Conservation (phyloP, 2,797 vertebrate genomes). For the Buphagus erythrorhynchus region DNA sequence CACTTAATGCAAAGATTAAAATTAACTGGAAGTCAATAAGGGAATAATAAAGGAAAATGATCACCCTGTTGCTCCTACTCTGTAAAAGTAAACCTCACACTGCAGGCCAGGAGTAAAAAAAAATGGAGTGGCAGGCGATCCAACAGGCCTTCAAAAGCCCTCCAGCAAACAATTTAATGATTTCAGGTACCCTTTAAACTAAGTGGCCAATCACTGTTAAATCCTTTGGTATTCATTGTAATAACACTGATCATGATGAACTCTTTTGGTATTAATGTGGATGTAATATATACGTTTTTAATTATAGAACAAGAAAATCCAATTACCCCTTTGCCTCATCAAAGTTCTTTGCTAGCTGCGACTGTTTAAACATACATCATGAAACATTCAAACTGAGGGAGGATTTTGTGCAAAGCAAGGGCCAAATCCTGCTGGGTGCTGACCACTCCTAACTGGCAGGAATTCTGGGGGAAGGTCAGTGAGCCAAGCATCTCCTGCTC, state of each 20-base stretch:
- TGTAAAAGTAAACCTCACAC: slow-evolving; percentile 47
- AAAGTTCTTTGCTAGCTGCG: slow-evolving; percentile 49
- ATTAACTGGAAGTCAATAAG: slow-evolving; percentile 67
- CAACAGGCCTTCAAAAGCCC: slow-evolving; percentile 62
- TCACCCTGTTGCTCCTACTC: slow-evolving; percentile 46
- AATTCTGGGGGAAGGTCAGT: accelerated
- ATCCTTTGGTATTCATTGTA: slow-evolving; percentile 77
- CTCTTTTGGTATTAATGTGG: slow-evolving; percentile 72
- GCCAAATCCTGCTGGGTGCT: background rate
- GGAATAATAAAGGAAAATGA: slow-evolving; percentile 68
- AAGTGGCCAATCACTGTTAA: slow-evolving; percentile 74
- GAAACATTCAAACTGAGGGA: slow-evolving; percentile 38
- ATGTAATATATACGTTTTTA: slow-evolving; percentile 75
- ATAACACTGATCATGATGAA: slow-evolving; percentile 78
- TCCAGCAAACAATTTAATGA: slow-evolving; percentile 73
- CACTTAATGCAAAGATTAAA: slow-evolving; percentile 61
- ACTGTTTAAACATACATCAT: slow-evolving; percentile 71
- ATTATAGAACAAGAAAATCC: slow-evolving; percentile 78
- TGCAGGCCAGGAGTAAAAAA: slow-evolving; percentile 22
- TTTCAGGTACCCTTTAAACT: slow-evolving; percentile 75
- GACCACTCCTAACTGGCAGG: background rate
- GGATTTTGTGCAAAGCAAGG: background rate
- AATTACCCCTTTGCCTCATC: slow-evolving; percentile 75
- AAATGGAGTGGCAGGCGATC: background rate
- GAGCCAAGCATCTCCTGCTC: background rate